These are phyloP conservation scores for Troides helena DNA, from an alignment of 2,888 invertebrate species.

Conservation along the genomic window DNA sequence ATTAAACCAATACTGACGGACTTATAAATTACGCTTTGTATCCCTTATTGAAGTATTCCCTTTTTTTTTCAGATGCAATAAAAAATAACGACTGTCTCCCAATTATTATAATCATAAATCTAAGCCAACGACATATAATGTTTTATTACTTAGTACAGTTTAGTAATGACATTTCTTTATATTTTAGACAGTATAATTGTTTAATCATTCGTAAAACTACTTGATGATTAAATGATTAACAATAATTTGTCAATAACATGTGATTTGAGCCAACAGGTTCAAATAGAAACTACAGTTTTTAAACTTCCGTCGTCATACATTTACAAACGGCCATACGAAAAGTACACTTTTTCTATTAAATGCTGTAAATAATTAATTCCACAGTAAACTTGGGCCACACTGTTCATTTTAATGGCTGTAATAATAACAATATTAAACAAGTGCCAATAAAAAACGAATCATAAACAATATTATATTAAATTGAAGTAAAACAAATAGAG, in stretches of 20 bases:
- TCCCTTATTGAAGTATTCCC: constrained; percentile 64
- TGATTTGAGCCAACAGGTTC: too few relatives aligned
- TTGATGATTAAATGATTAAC: not conserved
- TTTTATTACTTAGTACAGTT: constrained; percentile 46
- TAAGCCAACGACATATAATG: constrained; percentile 47
- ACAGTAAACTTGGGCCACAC: constrained; percentile 15
- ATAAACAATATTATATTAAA: constrained; percentile 66
- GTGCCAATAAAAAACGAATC: constrained; percentile 48
- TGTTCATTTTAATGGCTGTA: constrained; percentile 18
- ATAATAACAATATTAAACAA: constrained; percentile 39
- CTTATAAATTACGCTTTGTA: constrained; percentile 68
- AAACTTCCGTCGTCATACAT: not conserved
- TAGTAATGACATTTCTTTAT: not conserved
- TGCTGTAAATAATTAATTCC: constrained; percentile 26
- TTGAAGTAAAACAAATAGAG: constrained; percentile 73
- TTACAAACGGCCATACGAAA: not conserved
- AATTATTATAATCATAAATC: constrained; percentile 67
- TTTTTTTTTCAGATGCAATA: constrained; percentile 68
- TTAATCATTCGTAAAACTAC: not conserved
- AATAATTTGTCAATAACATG: too few relatives aligned
- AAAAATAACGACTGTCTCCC: constrained; percentile 70
- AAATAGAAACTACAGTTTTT: not conserved
- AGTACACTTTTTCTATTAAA: not conserved
- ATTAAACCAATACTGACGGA: constrained; percentile 58
- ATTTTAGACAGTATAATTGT: not conserved